Percentiles rank a stretch among this genome's conserved stretches.
These are phyloP conservation scores for Drosophila testacea DNA, from an alignment of 2,888 invertebrate species.

Conservation along the genomic window DNA sequence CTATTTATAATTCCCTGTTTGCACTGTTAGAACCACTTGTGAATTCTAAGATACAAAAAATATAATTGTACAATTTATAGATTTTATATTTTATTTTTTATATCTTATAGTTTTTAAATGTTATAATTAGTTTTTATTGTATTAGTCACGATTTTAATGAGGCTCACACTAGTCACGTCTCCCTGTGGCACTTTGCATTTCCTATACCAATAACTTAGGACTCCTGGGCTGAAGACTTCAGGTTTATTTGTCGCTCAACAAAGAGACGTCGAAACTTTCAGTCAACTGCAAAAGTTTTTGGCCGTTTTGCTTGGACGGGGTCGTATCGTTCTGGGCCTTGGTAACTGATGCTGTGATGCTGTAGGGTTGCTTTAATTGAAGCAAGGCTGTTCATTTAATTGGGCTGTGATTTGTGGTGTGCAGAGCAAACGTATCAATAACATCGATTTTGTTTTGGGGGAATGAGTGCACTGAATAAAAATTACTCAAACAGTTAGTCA, in stretches of 20 bases:
- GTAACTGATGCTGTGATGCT: slow-evolving; percentile 2
- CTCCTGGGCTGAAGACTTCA: slow-evolving; percentile 11
- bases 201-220: slow-evolving; percentile 6
- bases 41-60: no score
- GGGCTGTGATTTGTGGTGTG: slow-evolving; percentile 72
- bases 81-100: neutral
- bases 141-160: neutral
- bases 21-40: no score
- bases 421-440: slow-evolving; percentile 68
- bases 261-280: slow-evolving; percentile 59
- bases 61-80: no score
- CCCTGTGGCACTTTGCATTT: slow-evolving; percentile 17
- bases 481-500: slow-evolving; percentile 40
- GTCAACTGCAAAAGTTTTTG: slow-evolving; percentile 56
- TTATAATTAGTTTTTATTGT: neutral
- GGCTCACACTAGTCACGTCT: slow-evolving; percentile 9
- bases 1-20: no score
- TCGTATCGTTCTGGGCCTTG: slow-evolving; percentile 2
- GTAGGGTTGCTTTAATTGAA: slow-evolving; percentile 67
- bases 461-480: slow-evolving; percentile 28
- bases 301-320: slow-evolving; percentile 36
- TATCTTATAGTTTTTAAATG: neutral
- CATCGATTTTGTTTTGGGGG: slow-evolving; percentile 17
- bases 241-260: slow-evolving; percentile 50
- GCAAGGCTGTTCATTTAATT: slow-evolving; percentile 74